These are phyloP conservation scores for Eugnorisma glareosa DNA, from an alignment of 2,888 invertebrate species.

Conservation along the genomic window DNA sequence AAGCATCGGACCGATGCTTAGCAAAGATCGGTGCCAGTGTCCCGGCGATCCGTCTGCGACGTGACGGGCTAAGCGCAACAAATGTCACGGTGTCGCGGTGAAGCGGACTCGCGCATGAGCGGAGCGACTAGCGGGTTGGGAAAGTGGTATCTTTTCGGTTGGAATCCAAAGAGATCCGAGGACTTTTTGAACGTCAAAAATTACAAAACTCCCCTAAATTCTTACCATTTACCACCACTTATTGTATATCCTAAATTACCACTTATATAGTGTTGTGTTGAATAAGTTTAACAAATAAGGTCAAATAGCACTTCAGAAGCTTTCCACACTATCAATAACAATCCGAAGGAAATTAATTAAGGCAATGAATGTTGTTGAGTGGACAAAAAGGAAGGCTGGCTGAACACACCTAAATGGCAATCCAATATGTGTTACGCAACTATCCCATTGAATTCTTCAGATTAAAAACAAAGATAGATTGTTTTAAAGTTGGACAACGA, in stretches of 20 bases:
- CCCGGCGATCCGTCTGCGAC: constrained; percentile 41
- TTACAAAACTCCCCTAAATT: neutral
- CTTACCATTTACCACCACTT: neutral
- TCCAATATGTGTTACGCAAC: neutral
- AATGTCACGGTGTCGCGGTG: constrained; percentile 48
- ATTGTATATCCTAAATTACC: neutral
- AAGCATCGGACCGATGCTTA: too few relatives aligned
- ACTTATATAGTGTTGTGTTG: neutral
- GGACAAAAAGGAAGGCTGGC: neutral
- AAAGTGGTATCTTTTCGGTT: neutral
- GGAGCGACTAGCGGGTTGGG: constrained; percentile 9
- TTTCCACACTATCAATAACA: neutral
- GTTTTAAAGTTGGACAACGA: neutral
- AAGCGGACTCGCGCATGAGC: constrained; percentile 9
- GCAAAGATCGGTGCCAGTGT: constrained; percentile 43
- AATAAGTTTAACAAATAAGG: neutral
- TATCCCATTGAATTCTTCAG: neutral
- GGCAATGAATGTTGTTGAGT: neutral
- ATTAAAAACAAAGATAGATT: neutral
- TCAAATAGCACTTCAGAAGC: neutral
- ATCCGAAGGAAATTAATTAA: neutral
- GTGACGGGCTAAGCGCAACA: constrained; percentile 59
- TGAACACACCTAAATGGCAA: neutral
- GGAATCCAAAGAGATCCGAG: neutral
- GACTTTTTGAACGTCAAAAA: neutral